Conservation (phyloP, 2,888 invertebrate species). For the Lochmaea crataegi region DNA sequence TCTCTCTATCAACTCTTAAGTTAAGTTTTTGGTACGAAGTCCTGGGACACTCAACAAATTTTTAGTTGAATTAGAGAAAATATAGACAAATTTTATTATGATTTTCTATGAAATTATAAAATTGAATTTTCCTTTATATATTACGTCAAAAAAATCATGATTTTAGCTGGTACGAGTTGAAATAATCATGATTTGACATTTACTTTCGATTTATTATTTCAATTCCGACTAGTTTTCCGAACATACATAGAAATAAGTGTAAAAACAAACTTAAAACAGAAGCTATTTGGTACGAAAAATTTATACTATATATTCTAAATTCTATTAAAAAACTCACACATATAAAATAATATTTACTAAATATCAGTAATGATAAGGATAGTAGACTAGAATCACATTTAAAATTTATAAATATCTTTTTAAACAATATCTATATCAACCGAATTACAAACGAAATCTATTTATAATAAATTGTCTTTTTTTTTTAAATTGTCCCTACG, state of each 20-base stretch:
- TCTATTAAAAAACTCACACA: conserved; percentile 51
- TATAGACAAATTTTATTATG: no score
- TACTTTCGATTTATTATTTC: not conserved
- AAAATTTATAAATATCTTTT: conserved; percentile 51
- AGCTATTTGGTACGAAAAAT: conserved; percentile 54
- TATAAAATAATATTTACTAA: conserved; percentile 35
- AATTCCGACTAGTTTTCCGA: not conserved
- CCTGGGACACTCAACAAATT: no score
- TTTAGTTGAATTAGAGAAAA: no score
- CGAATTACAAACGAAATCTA: conserved; percentile 30
- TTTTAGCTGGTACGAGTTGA: no score
- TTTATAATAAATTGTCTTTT: conserved; percentile 8
- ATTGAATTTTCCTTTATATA: no score
- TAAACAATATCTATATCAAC: conserved; percentile 47
- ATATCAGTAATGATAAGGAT: conserved; percentile 44
- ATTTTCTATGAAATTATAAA: no score
- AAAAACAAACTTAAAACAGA: conserved; percentile 11
- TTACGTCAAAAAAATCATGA: no score
- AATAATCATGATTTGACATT: no score
- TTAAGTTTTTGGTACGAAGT: no score
- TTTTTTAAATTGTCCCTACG: conserved; percentile 22
- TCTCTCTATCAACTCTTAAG: no score
- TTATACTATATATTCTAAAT: conserved; percentile 46
- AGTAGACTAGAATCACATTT: conserved; percentile 56
- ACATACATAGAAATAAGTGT: not conserved